These are phyloP conservation scores for Drosophila yooni DNA, from an alignment of 2,888 invertebrate species.

Conservation along the genomic window DNA sequence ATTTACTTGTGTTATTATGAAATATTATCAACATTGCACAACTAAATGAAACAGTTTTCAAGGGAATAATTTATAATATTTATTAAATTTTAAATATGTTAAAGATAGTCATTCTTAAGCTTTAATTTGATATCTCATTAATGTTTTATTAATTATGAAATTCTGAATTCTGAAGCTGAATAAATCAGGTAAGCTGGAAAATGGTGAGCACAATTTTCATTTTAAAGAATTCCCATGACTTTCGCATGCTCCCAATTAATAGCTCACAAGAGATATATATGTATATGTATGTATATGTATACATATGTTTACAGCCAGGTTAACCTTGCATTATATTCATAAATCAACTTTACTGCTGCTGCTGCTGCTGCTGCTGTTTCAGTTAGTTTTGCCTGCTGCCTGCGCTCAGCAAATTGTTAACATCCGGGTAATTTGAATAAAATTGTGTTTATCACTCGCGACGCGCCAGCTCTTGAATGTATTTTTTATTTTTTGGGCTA, in stretches of 20 bases:
- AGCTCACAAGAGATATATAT: neutral
- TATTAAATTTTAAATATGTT: too few species aligned
- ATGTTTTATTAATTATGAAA: neutral
- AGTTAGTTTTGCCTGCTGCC: constrained; percentile 9
- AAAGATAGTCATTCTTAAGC: neutral
- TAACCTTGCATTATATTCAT: constrained; percentile 64
- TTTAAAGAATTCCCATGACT: constrained; percentile 14
- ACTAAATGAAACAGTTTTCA: neutral
- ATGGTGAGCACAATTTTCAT: neutral
- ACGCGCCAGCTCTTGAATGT: constrained; percentile 22
- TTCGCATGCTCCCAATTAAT: constrained; percentile 26
- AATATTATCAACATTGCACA: too few species aligned
- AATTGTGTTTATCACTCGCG: constrained; percentile 63
- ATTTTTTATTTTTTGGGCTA: neutral
- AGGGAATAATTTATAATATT: neutral
- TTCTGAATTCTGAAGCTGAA: neutral
- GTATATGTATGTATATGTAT: neutral
- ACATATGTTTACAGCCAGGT: constrained; percentile 2
- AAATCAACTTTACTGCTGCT: constrained; percentile 62
- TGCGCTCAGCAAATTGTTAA: constrained; percentile 68
- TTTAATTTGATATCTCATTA: neutral
- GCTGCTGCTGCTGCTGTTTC: constrained; percentile 3
- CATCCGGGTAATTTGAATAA: constrained; percentile 79
- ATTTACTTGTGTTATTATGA: neutral
- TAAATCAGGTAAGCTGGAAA: neutral